These are phyloP conservation scores for Diloba caeruleocephala DNA, from an alignment of 2,888 invertebrate species.

Conservation along the genomic window DNA sequence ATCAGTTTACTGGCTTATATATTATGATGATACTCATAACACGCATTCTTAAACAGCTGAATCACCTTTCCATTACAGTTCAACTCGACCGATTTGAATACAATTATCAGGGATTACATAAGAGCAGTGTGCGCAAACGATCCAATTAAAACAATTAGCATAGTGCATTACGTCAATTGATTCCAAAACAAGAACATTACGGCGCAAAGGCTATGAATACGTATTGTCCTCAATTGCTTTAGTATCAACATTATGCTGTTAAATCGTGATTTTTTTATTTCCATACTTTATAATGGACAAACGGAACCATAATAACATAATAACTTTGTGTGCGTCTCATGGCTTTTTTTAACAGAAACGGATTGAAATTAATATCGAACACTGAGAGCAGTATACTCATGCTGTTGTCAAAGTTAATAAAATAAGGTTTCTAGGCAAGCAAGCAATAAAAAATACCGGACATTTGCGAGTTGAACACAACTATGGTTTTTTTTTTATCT, in stretches of 20 bases:
- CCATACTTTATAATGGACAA: conserved; percentile 9
- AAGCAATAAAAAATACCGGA: no score
- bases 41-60: not conserved
- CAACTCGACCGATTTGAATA: conserved; percentile 26
- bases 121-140: conserved; percentile 15
- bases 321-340: no score
- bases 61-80: conserved; percentile 5
- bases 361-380: no score
- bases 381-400: no score
- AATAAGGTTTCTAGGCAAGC: no score
- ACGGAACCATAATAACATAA: no score
- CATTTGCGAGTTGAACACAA: no score
- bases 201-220: conserved; percentile 16
- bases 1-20: no score
- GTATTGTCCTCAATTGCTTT: conserved; percentile 36
- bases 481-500: no score
- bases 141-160: conserved; percentile 51
- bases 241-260: conserved; percentile 20
- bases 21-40: no score
- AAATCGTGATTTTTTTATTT: conserved; percentile 4
- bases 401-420: no score
- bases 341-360: no score
- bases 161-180: conserved; percentile 49
- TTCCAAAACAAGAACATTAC: conserved; percentile 39
- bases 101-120: conserved; percentile 34